phyloP scores from a whole-genome alignment of 1,140 invertebrate species.

The Drosophila virilis region DNA sequence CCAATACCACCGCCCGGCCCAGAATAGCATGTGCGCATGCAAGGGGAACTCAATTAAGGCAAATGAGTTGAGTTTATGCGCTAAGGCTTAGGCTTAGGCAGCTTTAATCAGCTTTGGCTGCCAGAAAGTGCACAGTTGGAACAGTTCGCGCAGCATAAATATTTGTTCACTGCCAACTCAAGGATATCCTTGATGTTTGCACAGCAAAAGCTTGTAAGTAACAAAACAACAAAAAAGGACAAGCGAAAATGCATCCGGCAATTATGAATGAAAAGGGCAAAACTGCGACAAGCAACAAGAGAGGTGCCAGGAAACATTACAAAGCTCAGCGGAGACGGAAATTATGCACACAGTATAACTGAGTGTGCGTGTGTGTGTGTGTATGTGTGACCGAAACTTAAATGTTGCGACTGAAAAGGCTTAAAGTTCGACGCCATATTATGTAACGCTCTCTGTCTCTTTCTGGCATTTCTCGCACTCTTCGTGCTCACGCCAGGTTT shows the following conservation, averaged over 20 bases:
- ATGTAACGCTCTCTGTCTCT: conserved; percentile 33
- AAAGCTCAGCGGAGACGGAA: conserved; percentile 58
- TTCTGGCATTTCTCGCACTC: background rate
- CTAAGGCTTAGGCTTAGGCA: conserved; percentile 4
- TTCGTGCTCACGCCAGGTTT: conserved; percentile 24
- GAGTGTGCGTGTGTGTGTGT: conserved; percentile 5
- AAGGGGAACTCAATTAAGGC: conserved; percentile 45
- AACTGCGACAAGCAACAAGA: conserved; percentile 42
- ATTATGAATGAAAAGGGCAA: conserved; percentile 69
- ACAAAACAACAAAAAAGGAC: background rate
- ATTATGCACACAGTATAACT: conserved; percentile 25
- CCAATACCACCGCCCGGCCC: background rate
- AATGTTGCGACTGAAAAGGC: conserved; percentile 45
- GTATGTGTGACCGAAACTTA: conserved; percentile 36
- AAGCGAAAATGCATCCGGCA: conserved; percentile 68
- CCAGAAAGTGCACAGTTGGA: conserved; percentile 22
- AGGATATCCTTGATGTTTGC: conserved; percentile 78
- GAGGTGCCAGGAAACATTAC: conserved; percentile 45
- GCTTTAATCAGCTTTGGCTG: conserved; percentile 9
- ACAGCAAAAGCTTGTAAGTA: conserved; percentile 19
- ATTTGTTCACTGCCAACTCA: conserved; percentile 78
- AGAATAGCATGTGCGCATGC: background rate
- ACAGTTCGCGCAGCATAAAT: conserved; percentile 51
- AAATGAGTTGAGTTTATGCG: conserved; percentile 29
- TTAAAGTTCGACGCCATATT: conserved; percentile 50